Conservation (phyloP, 1,140 invertebrate species). For the Rhopalosiphum padi region DNA sequence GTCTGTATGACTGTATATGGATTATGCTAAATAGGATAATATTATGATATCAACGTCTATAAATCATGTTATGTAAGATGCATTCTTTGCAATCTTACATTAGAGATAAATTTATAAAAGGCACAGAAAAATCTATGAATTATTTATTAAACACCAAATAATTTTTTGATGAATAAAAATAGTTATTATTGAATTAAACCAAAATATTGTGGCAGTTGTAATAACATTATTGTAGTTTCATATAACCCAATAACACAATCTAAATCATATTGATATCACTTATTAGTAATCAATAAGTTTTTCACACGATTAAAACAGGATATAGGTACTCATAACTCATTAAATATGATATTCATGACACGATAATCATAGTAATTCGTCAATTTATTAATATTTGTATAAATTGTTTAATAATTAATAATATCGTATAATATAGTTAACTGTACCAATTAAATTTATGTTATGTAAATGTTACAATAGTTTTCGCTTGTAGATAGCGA, state of each 20-base stretch:
- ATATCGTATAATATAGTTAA: background rate
- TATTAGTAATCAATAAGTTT: background rate
- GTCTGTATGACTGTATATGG: background rate
- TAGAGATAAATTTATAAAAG: background rate
- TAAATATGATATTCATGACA: too few species aligned
- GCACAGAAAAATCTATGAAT: too few species aligned
- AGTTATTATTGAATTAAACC: background rate
- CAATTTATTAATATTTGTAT: background rate
- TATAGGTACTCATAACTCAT: background rate
- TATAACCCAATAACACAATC: background rate
- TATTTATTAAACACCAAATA: too few species aligned
- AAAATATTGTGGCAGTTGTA: background rate
- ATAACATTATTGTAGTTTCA: background rate
- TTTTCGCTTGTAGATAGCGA: background rate
- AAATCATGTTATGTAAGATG: background rate
- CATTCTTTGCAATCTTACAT: background rate
- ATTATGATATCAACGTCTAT: background rate
- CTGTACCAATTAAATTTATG: background rate
- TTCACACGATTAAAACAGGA: background rate
- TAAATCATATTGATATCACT: background rate
- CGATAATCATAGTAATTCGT: background rate
- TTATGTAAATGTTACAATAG: background rate
- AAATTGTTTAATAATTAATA: background rate
- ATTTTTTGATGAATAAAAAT: too few species aligned
- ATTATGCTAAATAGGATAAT: background rate